Percentiles rank a stretch among this genome's conserved stretches.
These are phyloP conservation scores for Pemphigus obesinymphae DNA, from an alignment of 1,140 invertebrate species.

Conservation along the genomic window DNA sequence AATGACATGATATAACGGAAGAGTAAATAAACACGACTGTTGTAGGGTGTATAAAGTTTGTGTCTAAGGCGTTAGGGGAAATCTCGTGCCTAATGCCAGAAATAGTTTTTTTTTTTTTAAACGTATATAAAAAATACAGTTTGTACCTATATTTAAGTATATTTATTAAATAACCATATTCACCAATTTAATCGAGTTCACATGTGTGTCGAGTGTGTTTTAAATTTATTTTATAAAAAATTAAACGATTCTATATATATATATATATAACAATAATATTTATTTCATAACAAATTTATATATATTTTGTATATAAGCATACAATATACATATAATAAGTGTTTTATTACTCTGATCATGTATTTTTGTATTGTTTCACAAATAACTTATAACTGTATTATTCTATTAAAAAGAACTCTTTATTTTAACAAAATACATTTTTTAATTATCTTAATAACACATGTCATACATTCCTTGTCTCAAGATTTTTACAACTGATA, in stretches of 20 bases:
- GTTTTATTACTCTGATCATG: too few relatives aligned
- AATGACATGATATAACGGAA: neutral
- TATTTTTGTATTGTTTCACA: too few relatives aligned
- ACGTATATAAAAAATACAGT: neutral
- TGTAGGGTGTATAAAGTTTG: neutral
- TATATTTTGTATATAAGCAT: too few relatives aligned
- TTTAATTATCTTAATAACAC: too few relatives aligned
- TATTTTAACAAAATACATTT: too few relatives aligned
- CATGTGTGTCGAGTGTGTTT: neutral
- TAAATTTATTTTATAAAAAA: neutral
- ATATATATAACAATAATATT: too few relatives aligned
- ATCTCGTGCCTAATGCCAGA: neutral
- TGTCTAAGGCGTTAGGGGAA: neutral
- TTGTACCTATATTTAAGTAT: neutral
- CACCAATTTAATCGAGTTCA: neutral
- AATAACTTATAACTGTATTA: too few relatives aligned
- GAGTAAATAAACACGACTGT: slow-evolving; percentile 11
- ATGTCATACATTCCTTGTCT: too few relatives aligned
- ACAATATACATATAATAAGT: too few relatives aligned
- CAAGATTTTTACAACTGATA: too few relatives aligned
- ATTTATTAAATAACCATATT: neutral
- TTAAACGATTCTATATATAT: too few relatives aligned
- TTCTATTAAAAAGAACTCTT: too few relatives aligned
- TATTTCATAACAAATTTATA: neutral
- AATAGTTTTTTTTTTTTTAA: neutral